These are phyloP conservation scores for Drosophila eohydei DNA, from an alignment of 2,888 invertebrate species.

Conservation along the genomic window DNA sequence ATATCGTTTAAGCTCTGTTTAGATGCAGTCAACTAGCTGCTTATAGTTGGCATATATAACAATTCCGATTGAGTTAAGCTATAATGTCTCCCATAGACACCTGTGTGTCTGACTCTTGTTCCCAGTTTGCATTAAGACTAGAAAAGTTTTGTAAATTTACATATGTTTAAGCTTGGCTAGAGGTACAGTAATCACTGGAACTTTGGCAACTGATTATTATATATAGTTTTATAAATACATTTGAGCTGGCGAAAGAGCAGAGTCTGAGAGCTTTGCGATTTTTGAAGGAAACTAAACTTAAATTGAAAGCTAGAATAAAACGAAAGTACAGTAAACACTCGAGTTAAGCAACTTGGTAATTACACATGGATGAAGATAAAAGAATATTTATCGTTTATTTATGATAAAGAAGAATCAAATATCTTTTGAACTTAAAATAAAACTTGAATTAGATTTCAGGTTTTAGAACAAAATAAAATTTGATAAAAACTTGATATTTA, in stretches of 20 bases:
- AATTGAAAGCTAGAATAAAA: neutral
- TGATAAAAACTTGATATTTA: neutral
- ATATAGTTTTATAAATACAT: neutral
- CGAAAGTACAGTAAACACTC: neutral
- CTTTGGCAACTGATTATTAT: neutral
- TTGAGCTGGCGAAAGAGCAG: no score
- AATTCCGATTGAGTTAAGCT: neutral
- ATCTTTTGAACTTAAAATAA: no score
- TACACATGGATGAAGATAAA: no score
- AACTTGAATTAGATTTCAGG: no score
- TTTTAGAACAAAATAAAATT: no score
- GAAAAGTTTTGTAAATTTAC: neutral
- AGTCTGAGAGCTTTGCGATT: neutral
- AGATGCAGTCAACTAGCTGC: neutral
- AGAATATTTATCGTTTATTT: neutral
- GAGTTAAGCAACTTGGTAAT: neutral
- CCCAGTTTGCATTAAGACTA: neutral
- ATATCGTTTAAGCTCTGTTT: conserved; percentile 4
- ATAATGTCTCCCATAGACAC: neutral
- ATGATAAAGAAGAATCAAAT: neutral
- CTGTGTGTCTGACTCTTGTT: neutral
- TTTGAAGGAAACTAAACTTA: neutral
- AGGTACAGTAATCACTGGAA: conserved; percentile 1
- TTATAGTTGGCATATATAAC: neutral
- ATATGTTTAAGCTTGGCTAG: neutral